Percentiles rank a stretch among this genome's conserved stretches.
Conservation (phyloP, 2,113 vertebrate species). For the Dipodomys stephensi region DNA sequence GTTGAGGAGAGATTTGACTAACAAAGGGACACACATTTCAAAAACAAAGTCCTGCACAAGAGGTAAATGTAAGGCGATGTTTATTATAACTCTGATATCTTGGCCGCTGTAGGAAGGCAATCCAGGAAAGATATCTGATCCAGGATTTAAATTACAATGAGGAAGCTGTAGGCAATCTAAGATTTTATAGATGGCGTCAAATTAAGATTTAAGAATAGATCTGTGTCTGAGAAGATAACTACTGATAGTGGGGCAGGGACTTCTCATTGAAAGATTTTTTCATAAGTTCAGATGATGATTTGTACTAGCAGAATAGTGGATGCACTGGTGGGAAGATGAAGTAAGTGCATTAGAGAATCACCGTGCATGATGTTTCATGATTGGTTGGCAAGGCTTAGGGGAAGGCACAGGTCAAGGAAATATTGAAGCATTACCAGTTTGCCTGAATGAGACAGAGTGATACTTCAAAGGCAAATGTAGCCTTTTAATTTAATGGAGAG, state of each 20-base stretch:
- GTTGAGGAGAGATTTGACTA: neutral
- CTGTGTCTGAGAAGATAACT: neutral
- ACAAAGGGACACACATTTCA: neutral
- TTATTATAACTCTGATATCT: neutral
- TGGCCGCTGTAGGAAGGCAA: neutral
- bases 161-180: neutral
- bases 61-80: neutral
- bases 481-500: constrained; percentile 36
- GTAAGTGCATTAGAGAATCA: neutral
- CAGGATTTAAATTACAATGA: neutral
- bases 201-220: neutral
- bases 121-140: neutral
- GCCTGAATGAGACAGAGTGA: constrained; percentile 8
- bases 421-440: neutral
- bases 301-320: neutral
- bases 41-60: neutral
- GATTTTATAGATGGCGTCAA: neutral
- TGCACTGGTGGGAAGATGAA: neutral
- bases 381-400: neutral
- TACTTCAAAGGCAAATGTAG: constrained; percentile 12
- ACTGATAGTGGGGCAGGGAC: neutral
- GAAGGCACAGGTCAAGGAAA: neutral
- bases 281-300: neutral
- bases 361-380: neutral
- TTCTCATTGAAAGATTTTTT: neutral